Percentiles rank a stretch among this genome's conserved stretches.
phyloP scores from a whole-genome alignment of 2,113 vertebrate genomes.

The Reinhardtius hippoglossoides region DNA sequence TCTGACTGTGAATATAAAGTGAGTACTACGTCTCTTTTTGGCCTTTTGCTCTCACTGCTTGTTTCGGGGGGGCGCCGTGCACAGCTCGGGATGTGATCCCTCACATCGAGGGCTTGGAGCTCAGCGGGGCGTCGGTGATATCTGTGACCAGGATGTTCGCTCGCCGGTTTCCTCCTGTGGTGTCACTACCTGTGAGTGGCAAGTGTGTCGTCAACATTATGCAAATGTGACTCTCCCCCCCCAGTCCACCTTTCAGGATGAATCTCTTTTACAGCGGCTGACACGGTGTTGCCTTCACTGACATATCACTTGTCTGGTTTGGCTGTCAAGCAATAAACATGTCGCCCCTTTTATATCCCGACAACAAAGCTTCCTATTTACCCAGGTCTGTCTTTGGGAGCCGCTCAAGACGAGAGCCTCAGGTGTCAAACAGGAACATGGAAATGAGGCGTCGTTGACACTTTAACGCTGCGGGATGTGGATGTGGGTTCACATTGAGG shows the following conservation, averaged over 20 bases:
- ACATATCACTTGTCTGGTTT: not conserved
- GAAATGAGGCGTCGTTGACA: not conserved
- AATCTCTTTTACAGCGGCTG: not conserved
- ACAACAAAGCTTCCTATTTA: not conserved
- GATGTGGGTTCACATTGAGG: slow-evolving; percentile 18
- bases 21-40: not conserved
- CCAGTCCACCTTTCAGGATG: no score
- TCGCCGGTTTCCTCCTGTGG: slow-evolving; percentile 28
- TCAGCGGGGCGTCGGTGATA: slow-evolving; percentile 8
- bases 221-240: not conserved
- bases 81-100: not conserved
- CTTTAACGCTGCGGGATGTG: not conserved
- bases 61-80: no score
- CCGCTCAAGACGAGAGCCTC: not conserved
- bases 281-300: not conserved
- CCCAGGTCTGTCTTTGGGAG: not conserved
- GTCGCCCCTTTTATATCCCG: no score
- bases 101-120: slow-evolving; percentile 19
- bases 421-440: not conserved
- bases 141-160: slow-evolving; percentile 26
- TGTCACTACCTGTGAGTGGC: slow-evolving; percentile 31
- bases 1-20: slow-evolving; percentile 15
- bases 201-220: slow-evolving; percentile 23
- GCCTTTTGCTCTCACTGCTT: not conserved
- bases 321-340: not conserved